These are phyloP conservation scores for Pyrrhia umbra DNA, from an alignment of 2,888 invertebrate species.

Conservation along the genomic window DNA sequence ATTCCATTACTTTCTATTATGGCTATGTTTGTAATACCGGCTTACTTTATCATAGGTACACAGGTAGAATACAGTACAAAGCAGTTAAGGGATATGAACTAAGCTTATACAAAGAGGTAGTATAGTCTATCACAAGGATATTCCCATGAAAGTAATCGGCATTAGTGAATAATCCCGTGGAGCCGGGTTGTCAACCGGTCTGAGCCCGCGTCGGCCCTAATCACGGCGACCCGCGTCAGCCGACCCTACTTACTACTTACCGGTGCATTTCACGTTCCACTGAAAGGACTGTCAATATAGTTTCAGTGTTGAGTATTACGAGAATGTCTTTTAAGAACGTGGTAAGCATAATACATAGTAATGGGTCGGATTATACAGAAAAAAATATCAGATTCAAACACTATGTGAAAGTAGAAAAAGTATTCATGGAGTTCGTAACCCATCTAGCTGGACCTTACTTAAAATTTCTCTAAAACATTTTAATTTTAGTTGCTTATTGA, in stretches of 20 bases:
- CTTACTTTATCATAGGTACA: neutral
- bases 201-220: constrained; percentile 49
- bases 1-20: constrained; percentile 14
- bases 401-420: too few relatives aligned
- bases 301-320: constrained; percentile 7
- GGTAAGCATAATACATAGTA: neutral
- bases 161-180: constrained; percentile 49
- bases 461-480: too few relatives aligned
- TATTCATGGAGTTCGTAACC: too few relatives aligned
- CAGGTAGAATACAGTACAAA: neutral
- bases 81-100: neutral
- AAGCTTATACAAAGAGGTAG: neutral
- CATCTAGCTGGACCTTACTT: too few relatives aligned
- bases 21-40: neutral
- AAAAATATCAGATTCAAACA: too few relatives aligned
- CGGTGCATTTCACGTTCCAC: constrained; percentile 40
- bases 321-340: constrained; percentile 1
- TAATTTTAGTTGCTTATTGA: too few relatives aligned
- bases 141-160: constrained; percentile 44
- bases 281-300: constrained; percentile 26
- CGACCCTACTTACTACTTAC: constrained; percentile 47
- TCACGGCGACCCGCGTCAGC: constrained; percentile 59
- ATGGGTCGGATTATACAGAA: neutral
- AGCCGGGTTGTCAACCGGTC: constrained; percentile 51
- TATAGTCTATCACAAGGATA: constrained; percentile 26